These are phyloP conservation scores for Patiria pectinifera DNA, from an alignment of 53 echinoderm and acorn worm species.

Conservation along the genomic window DNA sequence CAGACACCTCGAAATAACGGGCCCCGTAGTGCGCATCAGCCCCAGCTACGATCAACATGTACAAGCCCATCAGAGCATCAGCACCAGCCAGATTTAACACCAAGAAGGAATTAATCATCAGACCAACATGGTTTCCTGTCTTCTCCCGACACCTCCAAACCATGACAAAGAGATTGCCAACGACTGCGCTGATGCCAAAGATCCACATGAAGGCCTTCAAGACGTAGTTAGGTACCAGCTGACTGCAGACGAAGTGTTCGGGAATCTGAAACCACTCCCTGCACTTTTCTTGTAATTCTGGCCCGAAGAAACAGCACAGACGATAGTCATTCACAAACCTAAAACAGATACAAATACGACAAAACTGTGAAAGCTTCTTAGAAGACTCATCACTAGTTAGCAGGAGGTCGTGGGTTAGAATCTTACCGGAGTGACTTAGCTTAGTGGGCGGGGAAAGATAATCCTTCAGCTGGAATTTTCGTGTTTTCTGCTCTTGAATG, in stretches of 20 bases:
- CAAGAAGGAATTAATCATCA: conserved; percentile 37
- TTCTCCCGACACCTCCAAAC: conserved; percentile 21
- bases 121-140: background rate
- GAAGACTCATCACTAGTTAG: background rate
- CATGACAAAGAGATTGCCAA: conserved; percentile 63
- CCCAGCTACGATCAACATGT: too few species aligned
- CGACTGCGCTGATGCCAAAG: conserved; percentile 67
- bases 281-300: too few species aligned
- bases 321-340: conserved; percentile 39
- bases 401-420: too few species aligned
- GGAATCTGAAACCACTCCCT: background rate
- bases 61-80: too few species aligned
- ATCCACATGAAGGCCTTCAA: conserved; percentile 61
- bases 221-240: conserved; percentile 10
- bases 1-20: too few species aligned
- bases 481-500: too few species aligned
- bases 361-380: background rate
- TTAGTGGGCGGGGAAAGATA: too few species aligned
- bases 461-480: too few species aligned
- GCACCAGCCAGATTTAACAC: conserved; percentile 58
- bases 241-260: conserved; percentile 11
- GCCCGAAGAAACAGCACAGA: conserved; percentile 32
- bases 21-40: too few species aligned
- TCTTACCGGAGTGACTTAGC: too few species aligned
- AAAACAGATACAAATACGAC: background rate